Evolutionary conservation across 2,888 invertebrate genomes (phyloP).

Genomic region (Tenthredo amoena): DNA sequence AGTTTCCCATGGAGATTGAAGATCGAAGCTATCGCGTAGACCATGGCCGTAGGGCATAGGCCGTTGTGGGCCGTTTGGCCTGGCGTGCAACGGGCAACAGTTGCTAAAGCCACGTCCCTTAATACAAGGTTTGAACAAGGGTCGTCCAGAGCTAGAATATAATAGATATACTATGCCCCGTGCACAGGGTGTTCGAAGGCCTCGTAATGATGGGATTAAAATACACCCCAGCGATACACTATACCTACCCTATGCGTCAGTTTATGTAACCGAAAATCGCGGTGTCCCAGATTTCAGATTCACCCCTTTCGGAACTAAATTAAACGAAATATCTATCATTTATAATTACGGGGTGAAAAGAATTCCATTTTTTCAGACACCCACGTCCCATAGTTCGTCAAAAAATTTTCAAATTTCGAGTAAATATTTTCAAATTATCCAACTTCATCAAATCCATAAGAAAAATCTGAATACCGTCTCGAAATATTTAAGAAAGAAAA

Average conservation of each 20-base stretch:
- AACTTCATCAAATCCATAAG: too few relatives aligned
- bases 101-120: slow-evolving; percentile 37
- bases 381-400: too few relatives aligned
- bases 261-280: not conserved
- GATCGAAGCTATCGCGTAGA: slow-evolving; percentile 26
- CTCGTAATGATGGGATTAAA: slow-evolving; percentile 50
- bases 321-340: not conserved
- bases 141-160: slow-evolving; percentile 25
- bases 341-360: not conserved
- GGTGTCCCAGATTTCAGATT: slow-evolving; percentile 8
- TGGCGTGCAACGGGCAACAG: slow-evolving; percentile 29
- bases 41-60: not conserved
- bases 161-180: slow-evolving; percentile 22
- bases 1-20: slow-evolving; percentile 47
- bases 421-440: too few relatives aligned
- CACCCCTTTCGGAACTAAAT: not conserved
- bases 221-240: slow-evolving; percentile 22
- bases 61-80: not conserved
- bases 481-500: too few relatives aligned
- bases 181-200: not conserved
- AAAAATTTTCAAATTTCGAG: too few relatives aligned
- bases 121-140: slow-evolving; percentile 36
- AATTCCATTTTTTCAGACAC: too few relatives aligned
- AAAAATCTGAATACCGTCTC: too few relatives aligned
- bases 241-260: not conserved